Evolutionary conservation across 1,140 invertebrate genomes (phyloP), one percentile per base, ranked within the genome.

Genomic region (Diachasmimorpha longicaudata): DNA sequence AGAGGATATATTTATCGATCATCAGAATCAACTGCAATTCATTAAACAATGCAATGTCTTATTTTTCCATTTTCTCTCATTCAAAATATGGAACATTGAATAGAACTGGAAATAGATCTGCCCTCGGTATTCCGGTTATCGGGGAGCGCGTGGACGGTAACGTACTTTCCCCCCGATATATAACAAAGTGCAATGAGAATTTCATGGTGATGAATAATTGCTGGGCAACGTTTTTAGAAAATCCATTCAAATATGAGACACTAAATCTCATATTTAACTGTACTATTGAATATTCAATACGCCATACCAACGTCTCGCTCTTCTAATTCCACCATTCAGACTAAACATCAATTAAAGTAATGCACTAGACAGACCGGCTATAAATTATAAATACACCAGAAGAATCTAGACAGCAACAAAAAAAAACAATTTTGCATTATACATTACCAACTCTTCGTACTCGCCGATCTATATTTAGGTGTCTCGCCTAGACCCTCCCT

Each of bases 281-380:
- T 39, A 67, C 21, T n/a, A 39, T 21, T 37, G 5, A 69, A 69
- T 39, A 52, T 37, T 37, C 8, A 19, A 39, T 44, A 39, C 3
- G 4, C 31, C 21, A 10, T 42, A 14, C 14, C n/a, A 25, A 25
- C 14, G 23, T 63, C 19, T n/a, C 13, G 16, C n/a, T 58, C 14
- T 37, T 70, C 16, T 19, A 70, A 42, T 68, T 68, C 42, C 21
- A 14, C 16, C 42, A 42, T 42, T 11, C 42, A 70, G 68, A 44
- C 39, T 42, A 70, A 70, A 70, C 68, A 70, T 36, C 67, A 69
- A 69, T 69, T 39, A 16, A 69, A 69, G n/a, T 37, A 63, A 63
- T 21, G 13, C 9, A 13, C 23, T 67, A 31, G 31, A 5, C 19
- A 16, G 19, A 58, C 21, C 52, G 10, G 4, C 21, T 10, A 13